These are phyloP conservation scores for Argynnis bischoffii DNA, from an alignment of 2,888 invertebrate genomes.

Conservation along the genomic window DNA sequence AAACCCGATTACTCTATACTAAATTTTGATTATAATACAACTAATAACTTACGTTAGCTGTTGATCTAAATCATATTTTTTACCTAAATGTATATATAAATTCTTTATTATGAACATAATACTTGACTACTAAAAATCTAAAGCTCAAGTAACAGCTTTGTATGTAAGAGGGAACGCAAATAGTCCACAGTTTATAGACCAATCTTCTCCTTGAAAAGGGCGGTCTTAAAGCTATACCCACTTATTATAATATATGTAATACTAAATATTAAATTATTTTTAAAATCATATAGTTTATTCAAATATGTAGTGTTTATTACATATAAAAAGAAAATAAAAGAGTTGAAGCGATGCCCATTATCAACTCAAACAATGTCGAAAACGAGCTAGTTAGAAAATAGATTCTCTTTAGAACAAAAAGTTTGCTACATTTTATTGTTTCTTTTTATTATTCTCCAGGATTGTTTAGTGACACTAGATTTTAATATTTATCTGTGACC, in stretches of 20 bases:
- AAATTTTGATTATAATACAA: slow-evolving; percentile 11
- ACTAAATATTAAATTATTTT: no score
- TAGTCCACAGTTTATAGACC: no score
- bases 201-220: no score
- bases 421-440: slow-evolving; percentile 41
- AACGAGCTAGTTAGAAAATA: slow-evolving; percentile 25
- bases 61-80: not conserved
- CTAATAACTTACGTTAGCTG: not conserved
- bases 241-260: no score
- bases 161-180: no score
- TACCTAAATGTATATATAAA: no score
- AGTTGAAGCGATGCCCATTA: slow-evolving; percentile 1
- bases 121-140: no score
- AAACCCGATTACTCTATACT: slow-evolving; percentile 11
- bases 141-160: no score
- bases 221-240: no score
- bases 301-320: not conserved
- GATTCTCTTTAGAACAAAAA: slow-evolving; percentile 30
- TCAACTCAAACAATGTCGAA: slow-evolving; percentile 16
- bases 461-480: slow-evolving; percentile 55
- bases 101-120: no score
- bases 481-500: slow-evolving; percentile 72
- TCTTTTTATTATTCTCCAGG: slow-evolving; percentile 49
- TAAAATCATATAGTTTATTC: not conserved
- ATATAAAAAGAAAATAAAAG: slow-evolving; percentile 13